Conservation (phyloP, 2,113 vertebrate species). For the Amphiprion ocellaris region DNA sequence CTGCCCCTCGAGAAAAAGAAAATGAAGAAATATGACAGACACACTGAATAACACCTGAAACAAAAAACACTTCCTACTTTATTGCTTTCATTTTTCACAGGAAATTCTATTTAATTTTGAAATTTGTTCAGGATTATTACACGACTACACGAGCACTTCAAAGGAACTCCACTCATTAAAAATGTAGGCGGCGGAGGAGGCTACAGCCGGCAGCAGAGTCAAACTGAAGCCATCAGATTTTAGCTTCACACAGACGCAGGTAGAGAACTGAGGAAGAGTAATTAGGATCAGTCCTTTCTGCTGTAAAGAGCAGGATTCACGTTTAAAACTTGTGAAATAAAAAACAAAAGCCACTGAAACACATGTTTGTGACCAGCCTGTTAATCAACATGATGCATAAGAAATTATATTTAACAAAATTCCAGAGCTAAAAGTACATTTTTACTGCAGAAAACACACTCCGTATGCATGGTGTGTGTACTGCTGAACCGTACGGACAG, state of each 20-base stretch:
- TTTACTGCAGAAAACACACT: neutral
- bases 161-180: conserved; percentile 38
- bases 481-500: neutral
- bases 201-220: neutral
- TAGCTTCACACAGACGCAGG: neutral
- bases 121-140: neutral
- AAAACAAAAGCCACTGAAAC: neutral
- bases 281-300: neutral
- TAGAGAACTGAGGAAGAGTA: neutral
- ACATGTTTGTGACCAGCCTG: neutral
- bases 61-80: neutral
- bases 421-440: neutral
- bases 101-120: neutral
- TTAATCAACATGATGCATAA: neutral
- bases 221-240: conserved; percentile 24
- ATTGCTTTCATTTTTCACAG: neutral
- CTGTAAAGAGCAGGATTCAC: neutral
- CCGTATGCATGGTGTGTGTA: neutral
- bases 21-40: neutral
- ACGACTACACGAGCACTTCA: conserved; percentile 7
- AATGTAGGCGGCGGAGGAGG: conserved; percentile 21
- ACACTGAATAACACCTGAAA: neutral
- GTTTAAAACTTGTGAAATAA: neutral
- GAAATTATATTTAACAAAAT: neutral
- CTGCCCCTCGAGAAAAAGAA: neutral